Evolutionary conservation across 2,888 invertebrate genomes (phyloP).

Genomic region (Malthinus seriepunctatus): DNA sequence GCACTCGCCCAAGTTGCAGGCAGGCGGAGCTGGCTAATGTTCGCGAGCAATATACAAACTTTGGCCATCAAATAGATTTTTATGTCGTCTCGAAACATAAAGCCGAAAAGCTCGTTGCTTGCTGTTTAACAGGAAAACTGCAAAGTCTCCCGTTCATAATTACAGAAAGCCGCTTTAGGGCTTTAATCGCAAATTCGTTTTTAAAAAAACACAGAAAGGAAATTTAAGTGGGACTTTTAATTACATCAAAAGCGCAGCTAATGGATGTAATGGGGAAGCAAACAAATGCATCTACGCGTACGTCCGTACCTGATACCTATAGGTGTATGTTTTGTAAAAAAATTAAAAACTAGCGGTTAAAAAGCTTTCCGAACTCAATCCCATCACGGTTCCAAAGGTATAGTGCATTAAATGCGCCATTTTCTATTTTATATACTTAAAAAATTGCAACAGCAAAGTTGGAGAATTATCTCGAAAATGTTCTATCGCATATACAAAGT

Average conservation of each 20-base stretch:
- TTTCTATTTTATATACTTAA: constrained; percentile 1
- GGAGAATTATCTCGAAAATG: constrained; percentile 10
- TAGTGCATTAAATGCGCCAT: constrained; percentile 11
- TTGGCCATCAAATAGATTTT: constrained; percentile 42
- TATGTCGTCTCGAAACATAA: constrained; percentile 41
- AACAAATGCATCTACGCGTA: constrained; percentile 19
- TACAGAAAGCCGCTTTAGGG: constrained; percentile 34
- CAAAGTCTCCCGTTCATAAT: constrained; percentile 38
- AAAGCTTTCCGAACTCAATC: constrained; percentile 9
- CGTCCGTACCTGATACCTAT: too few species aligned
- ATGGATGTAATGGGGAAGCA: not conserved
- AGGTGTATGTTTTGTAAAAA: not conserved
- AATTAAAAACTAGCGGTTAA: not conserved
- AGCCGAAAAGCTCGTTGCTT: constrained; percentile 33
- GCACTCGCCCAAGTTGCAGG: constrained; percentile 26
- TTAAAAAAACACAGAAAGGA: not conserved
- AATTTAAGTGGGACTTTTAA: constrained; percentile 5
- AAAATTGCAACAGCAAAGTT: constrained; percentile 2
- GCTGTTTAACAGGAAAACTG: constrained; percentile 38
- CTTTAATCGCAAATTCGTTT: not conserved
- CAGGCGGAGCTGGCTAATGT: constrained; percentile 34
- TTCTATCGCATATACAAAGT: constrained; percentile 6
- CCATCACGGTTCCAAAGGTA: too few species aligned
- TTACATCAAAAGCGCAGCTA: constrained; percentile 12
- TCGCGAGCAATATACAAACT: constrained; percentile 36